Evolutionary conservation across 1,140 invertebrate species (phyloP).

Genomic region (Drosophila sturtevanti): DNA sequence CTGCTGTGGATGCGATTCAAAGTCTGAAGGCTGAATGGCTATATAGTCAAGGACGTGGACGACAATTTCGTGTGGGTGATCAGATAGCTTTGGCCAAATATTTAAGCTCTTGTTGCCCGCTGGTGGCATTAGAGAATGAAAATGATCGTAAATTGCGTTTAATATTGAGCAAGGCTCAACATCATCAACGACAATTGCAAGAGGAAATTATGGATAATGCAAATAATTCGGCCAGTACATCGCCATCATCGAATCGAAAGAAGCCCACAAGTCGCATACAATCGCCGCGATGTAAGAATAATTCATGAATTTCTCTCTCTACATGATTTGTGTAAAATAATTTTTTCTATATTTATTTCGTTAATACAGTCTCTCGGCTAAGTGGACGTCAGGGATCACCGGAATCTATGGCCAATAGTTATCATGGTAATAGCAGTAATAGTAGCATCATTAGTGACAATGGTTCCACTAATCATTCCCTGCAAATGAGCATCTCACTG

Average conservation of each 20-base stretch:
- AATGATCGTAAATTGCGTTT: conserved; percentile 92
- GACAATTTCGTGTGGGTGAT: conserved; percentile 93
- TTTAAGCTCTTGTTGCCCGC: conserved; percentile 89
- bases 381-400: conserved; percentile 86
- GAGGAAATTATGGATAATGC: conserved; percentile 85
- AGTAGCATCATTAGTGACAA: conserved; percentile 63
- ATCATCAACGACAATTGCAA: conserved; percentile 92
- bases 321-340: neutral
- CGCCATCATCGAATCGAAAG: conserved; percentile 74
- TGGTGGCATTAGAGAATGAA: conserved; percentile 90
- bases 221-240: conserved; percentile 76
- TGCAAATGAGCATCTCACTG: conserved; percentile 83
- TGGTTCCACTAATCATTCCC: conserved; percentile 83
- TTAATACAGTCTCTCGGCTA: conserved; percentile 82
- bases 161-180: conserved; percentile 94
- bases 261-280: conserved; percentile 80
- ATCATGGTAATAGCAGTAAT: conserved; percentile 84
- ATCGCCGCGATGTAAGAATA: conserved; percentile 71
- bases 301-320: too few relatives aligned
- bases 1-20: conserved; percentile 94
- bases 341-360: neutral
- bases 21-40: conserved; percentile 97
- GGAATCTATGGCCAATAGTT: conserved; percentile 88
- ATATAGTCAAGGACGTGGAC: conserved; percentile 94
- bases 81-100: conserved; percentile 92